Evolutionary conservation across 2,113 vertebrate species (phyloP), one percentile per base, ranked within the genome.

Genomic region (Sander lucioperca): DNA sequence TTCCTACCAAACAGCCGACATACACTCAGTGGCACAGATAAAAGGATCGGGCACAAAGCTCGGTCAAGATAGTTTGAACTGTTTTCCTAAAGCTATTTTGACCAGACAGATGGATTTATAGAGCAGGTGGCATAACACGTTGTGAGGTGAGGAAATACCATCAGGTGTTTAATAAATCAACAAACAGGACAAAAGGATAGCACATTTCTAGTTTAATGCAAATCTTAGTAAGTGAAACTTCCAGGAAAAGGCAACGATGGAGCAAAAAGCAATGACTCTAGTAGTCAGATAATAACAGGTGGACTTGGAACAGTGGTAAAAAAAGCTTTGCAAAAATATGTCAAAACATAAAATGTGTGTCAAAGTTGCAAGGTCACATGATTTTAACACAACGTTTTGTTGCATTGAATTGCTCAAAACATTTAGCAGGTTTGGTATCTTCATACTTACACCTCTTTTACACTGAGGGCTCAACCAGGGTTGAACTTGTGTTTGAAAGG

Each of bases 11-110:
- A 57, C 6, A 63, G 21, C 14, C 23, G 23, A 61, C 54, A 68
- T 62, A 23, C 45, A 47, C 47, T 81, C 63, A 51, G 10, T 57
- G 18, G 36, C 30, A 53, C 6, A 27, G 25, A 71, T 11, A 23
- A 71, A 77, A 59, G n/a, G 11, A 67, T 61, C 33, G 9, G 64
- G 10, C 15, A n/a, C n/a, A 65, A 66, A 59, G 53, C 45, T 72
- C 39, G 27, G 23, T 67, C n/a, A 18, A 59, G 67, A 59, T 23
- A 39, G 13, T 45, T 51, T 1, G 13, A 57, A 12, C 39, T 5
- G 14, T 63, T 62, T 19, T 11, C 4, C 7, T 15, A 16, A 25
- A 53, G 36, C 62, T 25, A n/a, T 63, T 68, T 13, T 84, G 64
- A 58, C 70, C 50, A 39, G 61, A 12, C 58, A 53, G 62, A 6